phyloP scores from a whole-genome alignment of 2,888 invertebrate species.

The Hyles lineata region DNA sequence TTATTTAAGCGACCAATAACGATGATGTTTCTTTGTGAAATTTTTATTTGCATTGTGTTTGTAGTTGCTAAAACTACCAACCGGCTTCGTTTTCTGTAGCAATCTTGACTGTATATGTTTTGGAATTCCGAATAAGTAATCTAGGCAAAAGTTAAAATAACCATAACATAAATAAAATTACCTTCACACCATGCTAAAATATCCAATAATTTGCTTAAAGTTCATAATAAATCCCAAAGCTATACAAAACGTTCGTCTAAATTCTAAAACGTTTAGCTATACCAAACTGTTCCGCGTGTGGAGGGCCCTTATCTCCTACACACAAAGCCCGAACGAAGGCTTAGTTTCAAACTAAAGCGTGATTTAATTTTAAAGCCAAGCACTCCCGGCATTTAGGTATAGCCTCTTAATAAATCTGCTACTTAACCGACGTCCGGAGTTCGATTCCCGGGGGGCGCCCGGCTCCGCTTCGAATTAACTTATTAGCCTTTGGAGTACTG shows the following conservation, averaged over 20 bases:
- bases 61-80: too few species aligned
- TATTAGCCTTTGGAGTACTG: conserved; percentile 67
- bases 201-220: neutral
- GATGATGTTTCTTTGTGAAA: too few species aligned
- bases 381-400: conserved; percentile 65
- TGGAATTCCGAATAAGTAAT: neutral
- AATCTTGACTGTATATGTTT: too few species aligned
- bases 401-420: conserved; percentile 82
- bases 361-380: conserved; percentile 78
- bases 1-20: too few species aligned
- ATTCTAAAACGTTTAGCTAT: conserved; percentile 46
- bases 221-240: neutral
- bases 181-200: too few species aligned
- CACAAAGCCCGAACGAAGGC: conserved; percentile 66
- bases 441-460: conserved; percentile 73
- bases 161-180: neutral
- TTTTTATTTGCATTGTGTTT: too few species aligned
- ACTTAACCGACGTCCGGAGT: conserved; percentile 71
- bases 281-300: conserved; percentile 39
- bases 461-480: conserved; percentile 71
- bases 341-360: conserved; percentile 73
- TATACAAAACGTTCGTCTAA: conserved; percentile 24
- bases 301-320: conserved; percentile 58
- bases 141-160: too few species aligned
- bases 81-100: too few species aligned